These are phyloP conservation scores for Collichthys lucidus DNA, from an alignment of 2,113 vertebrate genomes.

Conservation along the genomic window DNA sequence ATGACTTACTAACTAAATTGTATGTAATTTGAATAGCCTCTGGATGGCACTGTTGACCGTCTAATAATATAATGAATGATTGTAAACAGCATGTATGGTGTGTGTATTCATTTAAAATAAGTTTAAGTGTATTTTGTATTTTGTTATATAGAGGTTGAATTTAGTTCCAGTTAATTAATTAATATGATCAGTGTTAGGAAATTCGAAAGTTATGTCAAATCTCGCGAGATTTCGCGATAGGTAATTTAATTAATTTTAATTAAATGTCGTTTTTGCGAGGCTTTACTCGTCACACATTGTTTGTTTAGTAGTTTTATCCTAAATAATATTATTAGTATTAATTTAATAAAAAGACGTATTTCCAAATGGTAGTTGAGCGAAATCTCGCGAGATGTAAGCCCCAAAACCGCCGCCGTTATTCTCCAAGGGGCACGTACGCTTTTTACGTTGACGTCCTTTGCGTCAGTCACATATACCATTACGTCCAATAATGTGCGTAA, in stretches of 20 bases:
- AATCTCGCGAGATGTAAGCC: slow-evolving; percentile 64
- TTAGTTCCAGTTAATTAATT: too few species aligned
- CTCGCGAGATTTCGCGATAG: too few species aligned
- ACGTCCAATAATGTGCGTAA: slow-evolving; percentile 65
- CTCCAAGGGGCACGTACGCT: slow-evolving; percentile 49
- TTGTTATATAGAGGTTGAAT: too few species aligned
- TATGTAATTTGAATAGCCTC: neutral
- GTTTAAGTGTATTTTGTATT: too few species aligned
- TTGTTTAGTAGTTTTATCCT: neutral
- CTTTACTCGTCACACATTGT: neutral
- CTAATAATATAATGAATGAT: too few species aligned
- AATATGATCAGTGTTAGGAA: too few species aligned
- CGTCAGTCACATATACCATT: slow-evolving; percentile 23
- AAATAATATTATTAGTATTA: neutral
- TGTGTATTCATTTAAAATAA: neutral
- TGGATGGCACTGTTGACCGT: slow-evolving; percentile 43
- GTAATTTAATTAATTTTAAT: too few species aligned
- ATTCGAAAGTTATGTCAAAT: too few species aligned
- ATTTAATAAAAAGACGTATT: too few species aligned
- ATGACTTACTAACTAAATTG: too few species aligned
- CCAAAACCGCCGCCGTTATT: slow-evolving; percentile 30
- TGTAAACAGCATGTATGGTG: too few species aligned
- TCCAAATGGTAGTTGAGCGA: neutral
- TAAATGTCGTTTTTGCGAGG: neutral
- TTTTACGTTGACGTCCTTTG: neutral